Evolutionary conservation across 2,888 invertebrate genomes (phyloP), one percentile per base, ranked within the genome.

Genomic region (Agrochola macilenta): DNA sequence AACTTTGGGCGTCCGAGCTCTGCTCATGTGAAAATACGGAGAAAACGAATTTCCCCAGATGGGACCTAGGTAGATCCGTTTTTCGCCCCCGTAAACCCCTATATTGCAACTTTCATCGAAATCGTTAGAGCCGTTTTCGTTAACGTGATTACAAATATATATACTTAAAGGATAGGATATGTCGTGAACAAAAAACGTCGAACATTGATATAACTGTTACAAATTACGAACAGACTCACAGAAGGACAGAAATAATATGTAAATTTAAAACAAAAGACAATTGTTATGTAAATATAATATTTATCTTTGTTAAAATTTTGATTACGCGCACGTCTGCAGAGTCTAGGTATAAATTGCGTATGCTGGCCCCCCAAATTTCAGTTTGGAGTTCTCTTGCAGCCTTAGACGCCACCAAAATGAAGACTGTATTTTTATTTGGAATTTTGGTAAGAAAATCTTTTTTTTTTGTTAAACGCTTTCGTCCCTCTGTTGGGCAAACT

Each of bases 391-490:
- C 11, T 1, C 3, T 4, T 0, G 49, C 35, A 8, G 17, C 39
- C 17, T 12, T 2, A 12, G 12, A 30, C 30, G 35, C 43, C 43
- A 43, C 17, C 12, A 63, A 76, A 11, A 75, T 75, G 75, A 46
- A 76, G 61, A 46, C 52, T 7, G 5, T 46, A n/a, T n/a, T 76
- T 35, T 8, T 76, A 8, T 20, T 76, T 17, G 76, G 7, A 8
- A 46, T 75, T 54, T 12, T 75, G 75, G 75, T 75, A 76, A 75
- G 75, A 61, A 49, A 66, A 23, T 7, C 0, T 65, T 17, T 43
- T 64, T 49, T 49, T 17, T 46, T 46, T 46, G 12, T 43, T 43
- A 11, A 0, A 9, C 11, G 9, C 9, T 43, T 9, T 43, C 9
- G 43, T 43, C 43, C 43, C 2, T 2, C 43, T 11, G 11, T 11